Conservation (phyloP, 2,888 invertebrate genomes). For the Tiliacea citrago region DNA sequence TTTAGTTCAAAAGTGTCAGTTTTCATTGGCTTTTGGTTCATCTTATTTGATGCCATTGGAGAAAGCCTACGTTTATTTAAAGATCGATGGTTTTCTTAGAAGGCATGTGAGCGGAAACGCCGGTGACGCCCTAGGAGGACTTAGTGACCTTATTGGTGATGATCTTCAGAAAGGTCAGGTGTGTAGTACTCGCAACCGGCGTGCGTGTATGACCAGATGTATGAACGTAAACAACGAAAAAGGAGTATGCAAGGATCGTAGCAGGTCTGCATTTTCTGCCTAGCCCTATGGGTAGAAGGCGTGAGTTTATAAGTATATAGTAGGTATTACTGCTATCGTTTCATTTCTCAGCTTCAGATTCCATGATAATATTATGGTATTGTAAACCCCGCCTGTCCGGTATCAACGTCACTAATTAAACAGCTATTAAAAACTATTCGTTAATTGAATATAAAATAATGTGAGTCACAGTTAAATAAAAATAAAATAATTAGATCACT, state of each 20-base stretch:
- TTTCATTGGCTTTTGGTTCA: slow-evolving; percentile 1
- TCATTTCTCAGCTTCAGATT: not conserved
- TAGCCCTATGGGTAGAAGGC: not conserved
- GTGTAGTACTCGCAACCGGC: not conserved
- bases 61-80: slow-evolving; percentile 35
- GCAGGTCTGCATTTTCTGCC: not conserved
- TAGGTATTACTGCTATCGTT: not conserved
- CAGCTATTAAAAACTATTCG: not conserved
- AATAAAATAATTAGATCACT: not conserved
- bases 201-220: not conserved
- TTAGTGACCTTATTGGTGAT: not conserved
- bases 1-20: slow-evolving; percentile 38
- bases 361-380: not conserved
- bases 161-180: not conserved
- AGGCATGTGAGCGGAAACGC: not conserved
- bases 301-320: not conserved
- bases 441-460: not conserved
- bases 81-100: not conserved
- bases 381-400: not conserved
- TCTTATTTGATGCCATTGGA: slow-evolving; percentile 20
- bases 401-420: not conserved
- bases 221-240: not conserved
- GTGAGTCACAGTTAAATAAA: not conserved
- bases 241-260: not conserved
- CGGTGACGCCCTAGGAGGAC: too few relatives aligned